Evolutionary conservation across 2,113 vertebrate species (phyloP).

Genomic region (Gopherus evgoodei): DNA sequence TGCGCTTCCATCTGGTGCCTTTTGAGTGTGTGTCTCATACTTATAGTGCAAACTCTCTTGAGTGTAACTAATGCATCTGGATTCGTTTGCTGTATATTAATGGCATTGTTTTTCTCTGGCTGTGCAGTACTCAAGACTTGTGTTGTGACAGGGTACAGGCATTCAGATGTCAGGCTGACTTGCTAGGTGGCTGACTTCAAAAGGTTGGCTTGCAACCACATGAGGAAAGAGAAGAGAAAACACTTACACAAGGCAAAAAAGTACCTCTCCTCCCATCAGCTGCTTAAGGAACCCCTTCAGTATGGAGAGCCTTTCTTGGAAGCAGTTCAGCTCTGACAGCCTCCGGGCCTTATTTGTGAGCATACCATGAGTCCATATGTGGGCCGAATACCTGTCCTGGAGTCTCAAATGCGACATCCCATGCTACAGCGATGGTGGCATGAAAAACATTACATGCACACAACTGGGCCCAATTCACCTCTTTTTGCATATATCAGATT

Average conservation of each 20-base stretch:
- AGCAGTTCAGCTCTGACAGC: fast-evolving
- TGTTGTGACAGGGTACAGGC: not conserved
- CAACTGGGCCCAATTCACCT: not conserved
- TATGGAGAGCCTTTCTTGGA: not conserved
- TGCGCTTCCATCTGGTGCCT: not conserved
- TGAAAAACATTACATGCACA: not conserved
- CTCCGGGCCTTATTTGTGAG: fast-evolving
- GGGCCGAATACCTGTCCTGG: not conserved
- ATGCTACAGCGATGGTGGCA: not conserved
- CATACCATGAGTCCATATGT: fast-evolving
- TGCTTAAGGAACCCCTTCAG: not conserved
- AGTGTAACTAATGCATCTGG: not conserved
- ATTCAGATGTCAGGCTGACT: not conserved
- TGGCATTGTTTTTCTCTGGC: not conserved
- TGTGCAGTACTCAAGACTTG: not conserved
- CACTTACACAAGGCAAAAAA: not conserved
- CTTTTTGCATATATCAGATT: no score
- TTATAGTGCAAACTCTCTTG: not conserved
- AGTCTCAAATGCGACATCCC: fast-evolving
- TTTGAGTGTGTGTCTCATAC: not conserved
- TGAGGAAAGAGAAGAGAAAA: not conserved
- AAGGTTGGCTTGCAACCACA: not conserved
- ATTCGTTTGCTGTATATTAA: not conserved
- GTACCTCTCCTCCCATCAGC: fast-evolving
- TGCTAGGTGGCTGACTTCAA: not conserved